These are phyloP conservation scores for Chelonoidis abingdonii DNA, from an alignment of 2,113 vertebrate species.

Conservation along the genomic window DNA sequence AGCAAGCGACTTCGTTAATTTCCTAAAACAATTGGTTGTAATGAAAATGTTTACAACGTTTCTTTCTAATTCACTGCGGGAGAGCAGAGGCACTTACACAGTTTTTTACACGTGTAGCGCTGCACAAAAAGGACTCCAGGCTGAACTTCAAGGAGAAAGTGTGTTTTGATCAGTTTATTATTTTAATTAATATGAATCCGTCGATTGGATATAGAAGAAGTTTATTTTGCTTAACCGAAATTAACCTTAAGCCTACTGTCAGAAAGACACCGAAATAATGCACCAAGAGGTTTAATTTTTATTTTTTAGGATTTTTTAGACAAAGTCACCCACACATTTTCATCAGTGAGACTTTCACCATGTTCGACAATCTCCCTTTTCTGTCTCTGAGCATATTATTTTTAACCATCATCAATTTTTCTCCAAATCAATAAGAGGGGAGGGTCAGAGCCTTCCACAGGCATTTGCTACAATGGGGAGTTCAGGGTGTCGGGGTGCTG, in stretches of 20 bases:
- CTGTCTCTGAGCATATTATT: neutral
- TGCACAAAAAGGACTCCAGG: neutral
- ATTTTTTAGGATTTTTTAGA: no score
- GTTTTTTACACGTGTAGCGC: neutral
- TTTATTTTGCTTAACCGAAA: neutral
- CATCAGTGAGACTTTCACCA: neutral
- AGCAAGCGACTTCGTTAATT: neutral
- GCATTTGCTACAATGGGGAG: neutral
- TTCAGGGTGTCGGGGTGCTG: no score
- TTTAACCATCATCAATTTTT: neutral
- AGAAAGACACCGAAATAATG: neutral
- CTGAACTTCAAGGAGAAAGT: neutral
- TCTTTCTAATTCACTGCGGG: neutral
- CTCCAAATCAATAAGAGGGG: neutral
- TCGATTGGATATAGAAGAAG: neutral
- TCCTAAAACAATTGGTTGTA: neutral
- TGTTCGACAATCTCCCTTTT: neutral
- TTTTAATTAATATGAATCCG: neutral
- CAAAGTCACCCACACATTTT: neutral
- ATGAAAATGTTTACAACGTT: neutral
- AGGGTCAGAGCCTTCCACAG: no score
- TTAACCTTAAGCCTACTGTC: neutral
- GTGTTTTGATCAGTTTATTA: neutral
- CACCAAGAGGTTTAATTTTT: neutral
- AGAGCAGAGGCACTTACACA: neutral